Conservation (phyloP, 2,888 invertebrate genomes). For the Drosophila rellima region DNA sequence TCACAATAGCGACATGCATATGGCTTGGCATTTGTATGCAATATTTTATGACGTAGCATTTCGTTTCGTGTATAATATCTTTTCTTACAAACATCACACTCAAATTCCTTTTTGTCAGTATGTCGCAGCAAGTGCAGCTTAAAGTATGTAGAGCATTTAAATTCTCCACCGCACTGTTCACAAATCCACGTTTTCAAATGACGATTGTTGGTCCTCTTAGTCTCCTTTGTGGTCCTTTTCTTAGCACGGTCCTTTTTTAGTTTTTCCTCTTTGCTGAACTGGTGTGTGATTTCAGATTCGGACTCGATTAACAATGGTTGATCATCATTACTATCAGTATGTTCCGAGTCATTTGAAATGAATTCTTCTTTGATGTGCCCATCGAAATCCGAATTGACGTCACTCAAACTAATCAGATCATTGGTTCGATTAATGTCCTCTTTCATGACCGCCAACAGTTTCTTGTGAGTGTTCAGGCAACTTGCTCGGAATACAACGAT, state of each 20-base stretch:
- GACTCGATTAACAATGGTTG: neutral
- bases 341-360: neutral
- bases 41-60: conserved; percentile 59
- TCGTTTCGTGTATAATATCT: conserved; percentile 62
- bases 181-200: conserved; percentile 58
- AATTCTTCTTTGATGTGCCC: neutral
- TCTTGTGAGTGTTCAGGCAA: conserved; percentile 51
- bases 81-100: conserved; percentile 58
- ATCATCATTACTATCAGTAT: conserved; percentile 1
- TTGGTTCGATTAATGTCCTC: neutral
- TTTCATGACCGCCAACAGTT: conserved; percentile 34
- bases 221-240: neutral
- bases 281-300: neutral
- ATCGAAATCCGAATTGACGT: neutral
- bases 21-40: conserved; percentile 59
- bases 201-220: neutral
- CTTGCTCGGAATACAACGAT: conserved; percentile 50
- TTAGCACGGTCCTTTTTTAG: neutral
- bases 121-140: conserved; percentile 61
- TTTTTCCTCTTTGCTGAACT: neutral
- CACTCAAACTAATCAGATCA: neutral
- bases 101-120: conserved; percentile 57
- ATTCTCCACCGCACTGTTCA: conserved; percentile 64
- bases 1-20: conserved; percentile 58
- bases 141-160: conserved; percentile 63